Conservation (phyloP, 2,888 invertebrate species). For the Hermaeophaga mercurialis region DNA sequence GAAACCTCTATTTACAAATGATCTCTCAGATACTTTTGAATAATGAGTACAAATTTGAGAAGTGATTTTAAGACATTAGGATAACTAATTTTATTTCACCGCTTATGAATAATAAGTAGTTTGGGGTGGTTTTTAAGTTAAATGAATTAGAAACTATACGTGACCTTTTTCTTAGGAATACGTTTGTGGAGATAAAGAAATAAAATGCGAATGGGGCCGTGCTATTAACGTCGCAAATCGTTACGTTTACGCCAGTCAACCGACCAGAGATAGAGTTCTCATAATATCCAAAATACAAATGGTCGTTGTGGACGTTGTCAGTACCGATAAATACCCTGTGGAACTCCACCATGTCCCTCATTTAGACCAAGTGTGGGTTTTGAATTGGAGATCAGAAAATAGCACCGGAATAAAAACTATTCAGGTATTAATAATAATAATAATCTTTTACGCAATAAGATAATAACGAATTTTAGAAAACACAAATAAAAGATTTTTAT, state of each 20-base stretch:
- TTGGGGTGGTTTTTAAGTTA: too few species aligned
- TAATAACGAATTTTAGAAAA: too few species aligned
- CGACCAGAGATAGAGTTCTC: constrained; percentile 70
- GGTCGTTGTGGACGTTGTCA: constrained; percentile 73
- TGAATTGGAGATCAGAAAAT: constrained; percentile 69
- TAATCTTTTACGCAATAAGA: too few species aligned
- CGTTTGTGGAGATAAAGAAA: constrained; percentile 72
- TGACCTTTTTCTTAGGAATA: constrained; percentile 62
- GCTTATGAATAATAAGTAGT: too few species aligned
- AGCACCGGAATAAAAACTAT: constrained; percentile 69
- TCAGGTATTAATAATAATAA: too few species aligned
- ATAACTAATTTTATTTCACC: too few species aligned
- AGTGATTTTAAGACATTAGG: too few species aligned
- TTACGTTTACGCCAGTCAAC: constrained; percentile 76
- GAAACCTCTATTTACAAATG: too few species aligned
- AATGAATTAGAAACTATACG: too few species aligned
- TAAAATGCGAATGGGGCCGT: constrained; percentile 73
- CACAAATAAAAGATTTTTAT: too few species aligned
- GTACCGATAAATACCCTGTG: constrained; percentile 74
- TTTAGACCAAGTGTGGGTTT: constrained; percentile 76
- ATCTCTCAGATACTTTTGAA: too few species aligned
- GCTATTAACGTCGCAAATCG: constrained; percentile 73
- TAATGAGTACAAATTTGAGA: too few species aligned
- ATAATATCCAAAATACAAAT: constrained; percentile 74
- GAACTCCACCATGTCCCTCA: constrained; percentile 72